Evolutionary conservation across 30 jellyfish, hydroid and myxozoan species (phyloP).

Genomic region (Catostylus mosaicus): DNA sequence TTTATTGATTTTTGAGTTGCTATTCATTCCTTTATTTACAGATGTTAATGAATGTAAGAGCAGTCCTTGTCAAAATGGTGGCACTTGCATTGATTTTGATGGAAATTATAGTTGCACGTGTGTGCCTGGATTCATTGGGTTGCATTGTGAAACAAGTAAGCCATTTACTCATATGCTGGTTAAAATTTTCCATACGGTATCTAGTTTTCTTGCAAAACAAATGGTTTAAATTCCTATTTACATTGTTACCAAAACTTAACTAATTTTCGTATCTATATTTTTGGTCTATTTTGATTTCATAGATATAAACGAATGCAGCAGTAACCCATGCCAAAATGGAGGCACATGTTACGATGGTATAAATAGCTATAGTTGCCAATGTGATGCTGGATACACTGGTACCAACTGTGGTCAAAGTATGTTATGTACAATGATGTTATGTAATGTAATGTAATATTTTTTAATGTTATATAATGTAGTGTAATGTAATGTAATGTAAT

Average conservation of each 20-base stretch:
- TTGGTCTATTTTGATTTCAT: background rate
- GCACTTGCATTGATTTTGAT: background rate
- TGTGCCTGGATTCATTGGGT: background rate
- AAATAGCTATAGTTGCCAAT: too few relatives aligned
- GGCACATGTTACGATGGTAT: too few relatives aligned
- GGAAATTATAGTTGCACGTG: background rate
- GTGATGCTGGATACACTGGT: too few relatives aligned
- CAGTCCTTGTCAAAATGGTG: background rate
- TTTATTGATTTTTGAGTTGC: background rate
- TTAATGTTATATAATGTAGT: too few relatives aligned
- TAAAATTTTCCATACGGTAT: background rate
- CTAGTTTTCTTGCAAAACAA: background rate
- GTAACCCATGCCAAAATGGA: too few relatives aligned
- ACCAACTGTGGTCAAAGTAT: too few relatives aligned
- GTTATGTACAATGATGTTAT: too few relatives aligned
- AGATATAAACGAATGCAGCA: background rate
- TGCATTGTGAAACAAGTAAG: background rate
- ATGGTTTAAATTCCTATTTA: too few relatives aligned
- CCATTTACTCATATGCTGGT: background rate
- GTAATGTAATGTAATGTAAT: too few relatives aligned
- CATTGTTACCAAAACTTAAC: background rate
- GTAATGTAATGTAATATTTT: too few relatives aligned
- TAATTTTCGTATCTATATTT: background rate
- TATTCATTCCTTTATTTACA: background rate
- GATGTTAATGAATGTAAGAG: background rate